These are phyloP conservation scores for Drosophila sproati DNA, from an alignment of 1,140 invertebrate genomes.

Conservation along the genomic window DNA sequence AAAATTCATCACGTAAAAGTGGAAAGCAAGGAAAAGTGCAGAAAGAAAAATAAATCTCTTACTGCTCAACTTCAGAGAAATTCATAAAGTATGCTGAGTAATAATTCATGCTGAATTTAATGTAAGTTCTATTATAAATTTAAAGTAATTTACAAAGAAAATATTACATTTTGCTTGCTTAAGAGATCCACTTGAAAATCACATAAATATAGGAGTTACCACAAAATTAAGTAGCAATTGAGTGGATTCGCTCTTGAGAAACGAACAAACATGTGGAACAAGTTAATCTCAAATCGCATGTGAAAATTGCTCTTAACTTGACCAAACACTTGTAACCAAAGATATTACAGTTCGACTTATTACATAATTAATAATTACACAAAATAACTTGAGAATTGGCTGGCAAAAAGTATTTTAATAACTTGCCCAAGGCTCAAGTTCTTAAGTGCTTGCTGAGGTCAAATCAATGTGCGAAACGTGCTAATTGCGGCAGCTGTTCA, in stretches of 20 bases:
- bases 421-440: conserved; percentile 46
- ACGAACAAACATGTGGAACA: background rate
- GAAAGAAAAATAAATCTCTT: conserved; percentile 1
- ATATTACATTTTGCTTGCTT: no score
- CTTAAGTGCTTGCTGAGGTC: conserved; percentile 26
- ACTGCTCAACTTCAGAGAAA: background rate
- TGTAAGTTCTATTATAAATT: no score
- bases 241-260: background rate
- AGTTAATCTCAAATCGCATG: background rate
- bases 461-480: conserved; percentile 82
- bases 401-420: conserved; percentile 70
- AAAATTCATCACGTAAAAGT: conserved; percentile 11
- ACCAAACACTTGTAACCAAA: conserved; percentile 13
- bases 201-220: background rate
- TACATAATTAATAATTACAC: conserved; percentile 79
- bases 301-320: conserved; percentile 13
- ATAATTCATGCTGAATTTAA: no score
- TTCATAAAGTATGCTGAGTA: background rate
- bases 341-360: conserved; percentile 54
- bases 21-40: background rate
- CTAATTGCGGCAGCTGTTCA: conserved; percentile 82
- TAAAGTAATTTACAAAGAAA: no score
- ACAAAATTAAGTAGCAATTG: background rate
- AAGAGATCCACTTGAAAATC: background rate
- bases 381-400: conserved; percentile 7